phyloP scores from a whole-genome alignment of 2,113 vertebrate species.

The Dunckerocampus dactyliophorus region DNA sequence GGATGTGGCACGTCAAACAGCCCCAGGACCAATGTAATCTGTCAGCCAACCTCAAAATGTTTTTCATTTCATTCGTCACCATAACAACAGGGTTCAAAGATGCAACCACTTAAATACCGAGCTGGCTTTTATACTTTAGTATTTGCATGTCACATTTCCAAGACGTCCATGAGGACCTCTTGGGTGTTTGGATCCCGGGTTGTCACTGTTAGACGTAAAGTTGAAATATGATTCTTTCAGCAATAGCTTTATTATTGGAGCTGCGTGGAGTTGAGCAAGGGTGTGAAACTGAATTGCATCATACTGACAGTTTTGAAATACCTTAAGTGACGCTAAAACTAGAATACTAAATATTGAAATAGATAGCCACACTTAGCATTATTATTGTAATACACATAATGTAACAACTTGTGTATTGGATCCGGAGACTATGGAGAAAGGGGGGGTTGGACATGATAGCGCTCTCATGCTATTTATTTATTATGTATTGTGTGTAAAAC shows the following conservation, averaged over 20 bases:
- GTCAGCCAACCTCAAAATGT: constrained; percentile 66
- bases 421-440: too few relatives aligned
- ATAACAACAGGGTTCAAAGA: constrained; percentile 56
- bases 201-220: constrained; percentile 6
- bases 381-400: too few relatives aligned
- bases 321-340: too few relatives aligned
- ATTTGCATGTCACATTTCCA: constrained; percentile 20
- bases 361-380: too few relatives aligned
- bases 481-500: too few relatives aligned
- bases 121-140: constrained; percentile 19
- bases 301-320: too few relatives aligned
- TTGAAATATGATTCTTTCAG: not conserved
- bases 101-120: constrained; percentile 50
- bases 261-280: too few relatives aligned
- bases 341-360: too few relatives aligned
- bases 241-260: not conserved
- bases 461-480: too few relatives aligned
- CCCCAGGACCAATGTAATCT: constrained; percentile 65
- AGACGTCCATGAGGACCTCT: not conserved
- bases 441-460: too few relatives aligned
- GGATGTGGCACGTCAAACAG: constrained; percentile 66
- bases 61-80: constrained; percentile 33
- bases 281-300: too few relatives aligned
- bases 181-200: constrained; percentile 8
- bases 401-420: too few relatives aligned